A percentile compares a stretch with the other conserved stretches of the same genome.
These are phyloP conservation scores for Drosophila gaucha DNA, from an alignment of 2,888 invertebrate species.

Conservation along the genomic window DNA sequence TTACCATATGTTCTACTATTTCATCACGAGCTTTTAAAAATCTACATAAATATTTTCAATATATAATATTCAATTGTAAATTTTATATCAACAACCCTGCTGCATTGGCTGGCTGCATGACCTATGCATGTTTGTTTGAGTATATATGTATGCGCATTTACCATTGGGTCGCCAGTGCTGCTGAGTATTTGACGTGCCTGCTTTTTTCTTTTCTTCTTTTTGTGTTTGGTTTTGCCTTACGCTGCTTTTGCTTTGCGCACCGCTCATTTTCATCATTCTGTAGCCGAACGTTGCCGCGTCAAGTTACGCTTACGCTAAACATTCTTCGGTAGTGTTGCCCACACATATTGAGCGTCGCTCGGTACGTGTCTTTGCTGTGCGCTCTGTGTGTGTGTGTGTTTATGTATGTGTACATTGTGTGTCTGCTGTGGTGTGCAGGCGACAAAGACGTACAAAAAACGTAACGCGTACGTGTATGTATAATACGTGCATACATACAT, in stretches of 20 bases:
- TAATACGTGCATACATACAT: constrained; percentile 31
- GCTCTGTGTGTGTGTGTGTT: constrained; percentile 15
- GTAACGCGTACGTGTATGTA: constrained; percentile 57
- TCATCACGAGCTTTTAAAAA: background rate
- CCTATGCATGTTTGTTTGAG: constrained; percentile 11
- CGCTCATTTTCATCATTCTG: constrained; percentile 65
- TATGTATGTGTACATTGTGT: constrained; percentile 16
- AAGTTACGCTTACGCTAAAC: constrained; percentile 59
- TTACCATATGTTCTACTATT: background rate
- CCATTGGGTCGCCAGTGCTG: constrained; percentile 41
- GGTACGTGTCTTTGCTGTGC: constrained; percentile 46
- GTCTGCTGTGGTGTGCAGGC: constrained; percentile 38
- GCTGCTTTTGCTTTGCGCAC: constrained; percentile 56
- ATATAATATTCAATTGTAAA: background rate
- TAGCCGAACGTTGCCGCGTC: constrained; percentile 68
- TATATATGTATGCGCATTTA: constrained; percentile 22
- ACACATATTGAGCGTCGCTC: constrained; percentile 52
- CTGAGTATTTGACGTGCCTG: constrained; percentile 52
- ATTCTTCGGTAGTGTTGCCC: constrained; percentile 47
- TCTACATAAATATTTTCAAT: no score
- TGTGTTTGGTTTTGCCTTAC: constrained; percentile 55
- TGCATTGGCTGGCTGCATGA: constrained; percentile 22
- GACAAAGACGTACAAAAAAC: constrained; percentile 58
- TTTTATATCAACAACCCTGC: constrained; percentile 16
- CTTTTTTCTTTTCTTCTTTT: constrained; percentile 25